These are phyloP conservation scores for Melieria omissa DNA, from an alignment of 2,888 invertebrate species.

Conservation along the genomic window DNA sequence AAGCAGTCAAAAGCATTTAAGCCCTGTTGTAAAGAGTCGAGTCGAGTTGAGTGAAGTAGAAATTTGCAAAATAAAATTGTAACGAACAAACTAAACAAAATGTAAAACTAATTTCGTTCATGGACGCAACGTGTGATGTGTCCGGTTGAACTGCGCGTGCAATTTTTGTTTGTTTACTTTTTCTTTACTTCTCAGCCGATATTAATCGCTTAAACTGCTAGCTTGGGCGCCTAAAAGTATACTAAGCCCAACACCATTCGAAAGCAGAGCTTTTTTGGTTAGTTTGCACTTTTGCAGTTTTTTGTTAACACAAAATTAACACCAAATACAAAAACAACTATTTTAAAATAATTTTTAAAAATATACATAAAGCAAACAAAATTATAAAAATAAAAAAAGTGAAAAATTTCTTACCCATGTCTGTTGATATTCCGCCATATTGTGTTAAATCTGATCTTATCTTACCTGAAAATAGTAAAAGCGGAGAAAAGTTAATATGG, in stretches of 20 bases:
- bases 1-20: constrained; percentile 21
- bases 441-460: constrained; percentile 66
- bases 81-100: too few species aligned
- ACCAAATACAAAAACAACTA: background rate
- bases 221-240: too few species aligned
- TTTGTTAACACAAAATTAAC: background rate
- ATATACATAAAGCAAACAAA: constrained; percentile 14
- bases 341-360: background rate
- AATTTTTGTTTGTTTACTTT: constrained; percentile 4
- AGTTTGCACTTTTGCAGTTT: too few species aligned
- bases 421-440: constrained; percentile 66
- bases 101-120: too few species aligned
- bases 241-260: too few species aligned
- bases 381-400: constrained; percentile 53
- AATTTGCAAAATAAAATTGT: too few species aligned
- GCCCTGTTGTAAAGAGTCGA: background rate
- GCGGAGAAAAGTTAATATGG: background rate
- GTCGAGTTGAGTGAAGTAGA: background rate
- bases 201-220: too few species aligned
- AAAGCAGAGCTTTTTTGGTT: too few species aligned
- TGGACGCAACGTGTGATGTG: too few species aligned
- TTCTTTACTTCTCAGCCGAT: background rate
- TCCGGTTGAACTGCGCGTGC: too few species aligned
- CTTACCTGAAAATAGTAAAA: constrained; percentile 57
- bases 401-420: constrained; percentile 65